Evolutionary conservation across 2,797 vertebrate genomes (phyloP), one percentile per base, ranked within the genome.

Genomic region (Malurus leucopterus): DNA sequence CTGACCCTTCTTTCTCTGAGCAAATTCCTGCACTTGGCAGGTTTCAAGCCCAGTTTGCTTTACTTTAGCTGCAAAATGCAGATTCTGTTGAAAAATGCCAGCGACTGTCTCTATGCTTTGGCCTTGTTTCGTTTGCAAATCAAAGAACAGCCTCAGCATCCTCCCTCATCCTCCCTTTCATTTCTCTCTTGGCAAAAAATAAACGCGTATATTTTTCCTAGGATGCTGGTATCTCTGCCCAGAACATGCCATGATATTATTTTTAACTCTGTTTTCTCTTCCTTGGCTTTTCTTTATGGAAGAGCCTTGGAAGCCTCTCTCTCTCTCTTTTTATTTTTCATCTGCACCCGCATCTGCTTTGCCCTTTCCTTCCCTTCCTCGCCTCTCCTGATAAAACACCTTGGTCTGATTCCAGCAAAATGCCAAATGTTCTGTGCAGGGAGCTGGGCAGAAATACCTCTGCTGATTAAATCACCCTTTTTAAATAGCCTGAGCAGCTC

Each of bases 161-260:
- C 94, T 95, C 95, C 91, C 93, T 91, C 73, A 46, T 92, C 94
- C 95, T 95, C 93, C 93, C 94, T 90, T 92, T 85, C 75, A 74
- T 88, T 94, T 91, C 65, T 71, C 90, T 93, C 88, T 88, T 92
- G 86, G 86, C 91, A 88, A 68, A 92, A 89, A 78, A 30, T 24
- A 64, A 81, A 69, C 1, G 2, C 2, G 0, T 93, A n/a, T 93
- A 74, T 90, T 95, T 95, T 92, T 68, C 88, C 92, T 93, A 41
- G 74, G 88, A 55, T 22, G 9, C 21, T 93, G 92, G 84, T 93
- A 93, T 94, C 95, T 95, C 86, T 94, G 86, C 88, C 90, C 86
- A 93, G 95, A 91, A 88, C 90, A 92, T 92, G 81, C 91, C 91
- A 93, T 50, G 53, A 76, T 47, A 70, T 90, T 95, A 91, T 94